Evolutionary conservation across 2,113 vertebrate species (phyloP).

Genomic region (Laterallus jamaicensis): DNA sequence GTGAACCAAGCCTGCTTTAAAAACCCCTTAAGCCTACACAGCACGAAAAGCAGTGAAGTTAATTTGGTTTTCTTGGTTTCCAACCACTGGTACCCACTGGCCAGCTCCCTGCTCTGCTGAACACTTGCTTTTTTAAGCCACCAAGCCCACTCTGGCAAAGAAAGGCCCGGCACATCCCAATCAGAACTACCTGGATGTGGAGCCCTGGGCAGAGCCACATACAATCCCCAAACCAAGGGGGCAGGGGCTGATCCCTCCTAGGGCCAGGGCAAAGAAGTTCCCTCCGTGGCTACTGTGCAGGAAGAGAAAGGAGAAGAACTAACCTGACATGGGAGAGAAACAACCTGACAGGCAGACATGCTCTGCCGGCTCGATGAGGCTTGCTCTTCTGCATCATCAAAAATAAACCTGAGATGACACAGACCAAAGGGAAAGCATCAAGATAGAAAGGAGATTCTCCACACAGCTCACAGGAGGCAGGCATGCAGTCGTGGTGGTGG

Average conservation of each 20-base stretch:
- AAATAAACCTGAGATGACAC: slow-evolving; percentile 3
- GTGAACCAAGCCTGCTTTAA: not conserved
- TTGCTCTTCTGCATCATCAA: not conserved
- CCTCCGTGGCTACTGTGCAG: not conserved
- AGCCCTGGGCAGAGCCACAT: not conserved
- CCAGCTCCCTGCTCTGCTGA: not conserved
- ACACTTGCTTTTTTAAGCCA: not conserved
- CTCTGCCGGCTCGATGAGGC: accelerated
- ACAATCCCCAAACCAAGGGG: not conserved
- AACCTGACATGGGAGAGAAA: not conserved
- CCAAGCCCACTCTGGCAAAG: not conserved
- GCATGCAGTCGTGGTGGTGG: not conserved
- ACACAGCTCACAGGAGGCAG: not conserved
- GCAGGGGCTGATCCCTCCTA: not conserved
- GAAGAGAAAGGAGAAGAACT: not conserved
- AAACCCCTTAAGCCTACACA: not conserved
- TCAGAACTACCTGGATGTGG: not conserved
- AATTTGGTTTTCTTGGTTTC: slow-evolving; percentile 23
- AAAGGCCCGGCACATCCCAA: not conserved
- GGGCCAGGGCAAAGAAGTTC: not conserved
- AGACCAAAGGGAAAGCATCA: not conserved
- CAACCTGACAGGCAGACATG: accelerated
- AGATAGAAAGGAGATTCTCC: not conserved
- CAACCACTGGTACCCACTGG: not conserved
- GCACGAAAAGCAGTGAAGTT: not conserved